phyloP scores from a whole-genome alignment of 2,797 vertebrate genomes.

The Oophaga sylvatica region DNA sequence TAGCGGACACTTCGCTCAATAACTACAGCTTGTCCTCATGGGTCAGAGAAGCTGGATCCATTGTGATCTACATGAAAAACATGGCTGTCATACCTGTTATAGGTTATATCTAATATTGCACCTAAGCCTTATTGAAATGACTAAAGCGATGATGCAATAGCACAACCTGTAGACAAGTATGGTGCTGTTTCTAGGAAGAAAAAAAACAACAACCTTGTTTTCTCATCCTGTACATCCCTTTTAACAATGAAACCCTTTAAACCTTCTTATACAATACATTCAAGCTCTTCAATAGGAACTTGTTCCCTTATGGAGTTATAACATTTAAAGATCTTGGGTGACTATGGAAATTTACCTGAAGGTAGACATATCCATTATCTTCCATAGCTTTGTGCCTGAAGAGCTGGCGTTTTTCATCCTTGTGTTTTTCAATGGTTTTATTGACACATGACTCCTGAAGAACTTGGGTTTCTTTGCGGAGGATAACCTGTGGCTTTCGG shows the following conservation, averaged over 20 bases:
- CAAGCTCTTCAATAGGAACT: neutral
- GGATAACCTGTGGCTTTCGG: conserved; percentile 49
- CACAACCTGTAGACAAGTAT: neutral
- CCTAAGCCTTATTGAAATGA: neutral
- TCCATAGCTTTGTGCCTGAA: conserved; percentile 62
- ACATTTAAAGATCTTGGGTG: neutral
- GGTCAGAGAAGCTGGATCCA: no score
- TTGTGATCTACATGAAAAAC: no score
- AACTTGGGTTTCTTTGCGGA: conserved; percentile 57
- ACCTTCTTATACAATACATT: neutral
- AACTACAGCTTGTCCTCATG: no score
- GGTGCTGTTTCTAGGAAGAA: neutral
- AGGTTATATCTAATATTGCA: no score
- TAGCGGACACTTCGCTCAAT: no score
- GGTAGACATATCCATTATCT: conserved; percentile 82
- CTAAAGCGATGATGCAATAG: neutral
- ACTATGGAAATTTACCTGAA: conserved; percentile 74
- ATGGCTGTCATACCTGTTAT: no score
- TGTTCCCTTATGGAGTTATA: neutral
- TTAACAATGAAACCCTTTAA: neutral
- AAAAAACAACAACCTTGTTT: neutral
- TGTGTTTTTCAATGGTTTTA: neutral
- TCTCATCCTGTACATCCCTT: neutral
- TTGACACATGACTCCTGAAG: conserved; percentile 53
- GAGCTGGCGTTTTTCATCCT: conserved; percentile 16